A percentile compares a stretch with the other conserved stretches of the same genome.
These are phyloP conservation scores for Chloromyia formosa DNA, from an alignment of 2,888 invertebrate genomes.

Conservation along the genomic window DNA sequence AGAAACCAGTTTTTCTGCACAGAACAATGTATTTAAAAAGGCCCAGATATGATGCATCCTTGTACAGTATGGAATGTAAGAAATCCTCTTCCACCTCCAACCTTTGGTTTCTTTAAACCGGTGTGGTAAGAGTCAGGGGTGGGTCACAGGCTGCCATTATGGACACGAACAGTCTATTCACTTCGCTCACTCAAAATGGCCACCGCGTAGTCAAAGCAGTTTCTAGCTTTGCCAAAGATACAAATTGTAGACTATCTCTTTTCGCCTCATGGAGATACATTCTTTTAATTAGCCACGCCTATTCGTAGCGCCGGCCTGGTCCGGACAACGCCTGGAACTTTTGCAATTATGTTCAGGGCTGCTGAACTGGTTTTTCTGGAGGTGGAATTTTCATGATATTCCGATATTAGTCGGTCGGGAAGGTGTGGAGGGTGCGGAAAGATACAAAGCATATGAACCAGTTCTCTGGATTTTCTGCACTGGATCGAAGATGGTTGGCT, in stretches of 20 bases:
- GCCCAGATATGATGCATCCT: slow-evolving; percentile 1
- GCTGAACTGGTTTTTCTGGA: background rate
- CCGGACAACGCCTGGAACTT: slow-evolving; percentile 35
- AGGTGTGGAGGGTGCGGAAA: slow-evolving; percentile 12
- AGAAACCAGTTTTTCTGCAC: background rate
- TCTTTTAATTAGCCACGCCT: slow-evolving; percentile 49
- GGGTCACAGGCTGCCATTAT: slow-evolving; percentile 8
- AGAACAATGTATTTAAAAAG: too few species aligned
- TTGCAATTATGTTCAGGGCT: slow-evolving; percentile 39
- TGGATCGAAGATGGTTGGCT: too few species aligned
- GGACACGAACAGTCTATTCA: slow-evolving; percentile 9
- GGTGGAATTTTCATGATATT: background rate
- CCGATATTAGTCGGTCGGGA: too few species aligned
- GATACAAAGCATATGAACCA: too few species aligned
- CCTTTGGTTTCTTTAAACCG: too few species aligned
- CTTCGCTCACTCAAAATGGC: slow-evolving; percentile 42
- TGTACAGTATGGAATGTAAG: background rate
- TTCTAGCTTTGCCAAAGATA: background rate
- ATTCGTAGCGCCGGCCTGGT: background rate
- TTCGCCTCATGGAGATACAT: background rate
- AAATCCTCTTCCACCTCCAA: too few species aligned
- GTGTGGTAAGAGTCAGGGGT: too few species aligned
- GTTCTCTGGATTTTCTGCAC: too few species aligned
- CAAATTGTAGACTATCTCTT: slow-evolving; percentile 1
- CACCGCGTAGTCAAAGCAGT: background rate